Conservation (phyloP, 2,888 invertebrate species). For the Stictocephala bisonia region DNA sequence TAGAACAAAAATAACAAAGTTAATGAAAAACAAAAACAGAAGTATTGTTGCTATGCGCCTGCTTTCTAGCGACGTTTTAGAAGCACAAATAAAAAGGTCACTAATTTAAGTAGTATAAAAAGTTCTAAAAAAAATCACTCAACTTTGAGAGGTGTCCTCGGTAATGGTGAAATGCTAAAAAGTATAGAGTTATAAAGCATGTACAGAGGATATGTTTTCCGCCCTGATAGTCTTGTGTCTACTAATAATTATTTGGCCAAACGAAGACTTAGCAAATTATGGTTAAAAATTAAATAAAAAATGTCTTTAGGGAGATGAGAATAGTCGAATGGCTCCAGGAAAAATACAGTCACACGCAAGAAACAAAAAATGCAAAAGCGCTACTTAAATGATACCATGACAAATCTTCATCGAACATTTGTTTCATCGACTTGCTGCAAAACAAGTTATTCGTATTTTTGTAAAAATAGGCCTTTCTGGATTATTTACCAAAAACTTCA, state of each 20-base stretch:
- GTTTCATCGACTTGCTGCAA: background rate
- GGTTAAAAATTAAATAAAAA: background rate
- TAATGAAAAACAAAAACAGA: constrained; percentile 31
- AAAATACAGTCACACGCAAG: constrained; percentile 4
- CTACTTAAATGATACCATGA: constrained; percentile 27
- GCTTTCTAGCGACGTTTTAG: constrained; percentile 12
- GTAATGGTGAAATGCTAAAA: constrained; percentile 21
- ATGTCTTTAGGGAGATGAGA: constrained; percentile 1
- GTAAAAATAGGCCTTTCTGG: constrained; percentile 30
- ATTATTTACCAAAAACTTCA: constrained; percentile 19
- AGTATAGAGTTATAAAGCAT: constrained; percentile 15
- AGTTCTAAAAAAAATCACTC: background rate
- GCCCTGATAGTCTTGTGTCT: no score
- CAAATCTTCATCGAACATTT: constrained; percentile 15
- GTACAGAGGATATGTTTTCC: constrained; percentile 24
- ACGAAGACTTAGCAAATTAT: no score
- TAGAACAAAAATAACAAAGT: background rate
- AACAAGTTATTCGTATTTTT: constrained; percentile 23
- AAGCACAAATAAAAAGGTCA: constrained; percentile 10
- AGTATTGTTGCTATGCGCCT: constrained; percentile 7
- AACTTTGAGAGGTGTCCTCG: constrained; percentile 11
- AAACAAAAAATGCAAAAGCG: constrained; percentile 25
- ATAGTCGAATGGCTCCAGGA: constrained; percentile 10
- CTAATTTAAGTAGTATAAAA: constrained; percentile 5
- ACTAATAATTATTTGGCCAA: no score